Evolutionary conservation across 2,113 vertebrate species (phyloP), one percentile per base, ranked within the genome.

Genomic region (Otolemur garnettii): DNA sequence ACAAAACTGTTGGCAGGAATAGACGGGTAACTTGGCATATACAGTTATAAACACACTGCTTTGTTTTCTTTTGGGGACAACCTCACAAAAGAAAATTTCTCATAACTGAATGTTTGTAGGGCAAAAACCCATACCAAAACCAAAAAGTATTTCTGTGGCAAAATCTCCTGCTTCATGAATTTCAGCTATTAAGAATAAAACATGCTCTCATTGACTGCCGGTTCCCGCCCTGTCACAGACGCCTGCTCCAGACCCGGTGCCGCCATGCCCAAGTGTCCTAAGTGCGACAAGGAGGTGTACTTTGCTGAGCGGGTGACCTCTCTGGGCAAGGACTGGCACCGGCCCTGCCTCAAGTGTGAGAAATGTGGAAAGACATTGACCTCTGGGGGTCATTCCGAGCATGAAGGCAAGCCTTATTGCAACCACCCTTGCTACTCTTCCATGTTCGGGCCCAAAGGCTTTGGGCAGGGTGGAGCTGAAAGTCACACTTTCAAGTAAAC

Each of bases 241-340:
- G 2, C 19, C 35, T 0, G 4, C 35, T 1, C 30, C 2, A 26
- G 33, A 19, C 45, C 71, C 45, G 0, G 22, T 35, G 30, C 50
- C 83, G 98, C 90, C 85, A 99, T 99, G 99, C 99, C 99, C 57
- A 99, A 99, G 99, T 99, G 99, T 26, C 99, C 99, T 6, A 99
- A 98, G 87, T 99, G 99, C 98, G 14, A 97, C 53, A 99, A 99
- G 98, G 99, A 99, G 96, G 99, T 99, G 97, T 99, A 99, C 98
- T 99, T 99, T 96, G 99, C 99, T 0, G 99, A 99, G 98, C 99
- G 98, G 96, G 99, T 99, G 96, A 98, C 99, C 12, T 99, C 99
- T 5, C 98, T 99, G 96, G 99, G 99, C 35, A 99, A 99, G 97
- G 99, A 99, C 98, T 99, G 99, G 99, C 99, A 99, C 97, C 98